Conservation (phyloP, 1,140 invertebrate species). For the Dendrolimus kikuchii region DNA sequence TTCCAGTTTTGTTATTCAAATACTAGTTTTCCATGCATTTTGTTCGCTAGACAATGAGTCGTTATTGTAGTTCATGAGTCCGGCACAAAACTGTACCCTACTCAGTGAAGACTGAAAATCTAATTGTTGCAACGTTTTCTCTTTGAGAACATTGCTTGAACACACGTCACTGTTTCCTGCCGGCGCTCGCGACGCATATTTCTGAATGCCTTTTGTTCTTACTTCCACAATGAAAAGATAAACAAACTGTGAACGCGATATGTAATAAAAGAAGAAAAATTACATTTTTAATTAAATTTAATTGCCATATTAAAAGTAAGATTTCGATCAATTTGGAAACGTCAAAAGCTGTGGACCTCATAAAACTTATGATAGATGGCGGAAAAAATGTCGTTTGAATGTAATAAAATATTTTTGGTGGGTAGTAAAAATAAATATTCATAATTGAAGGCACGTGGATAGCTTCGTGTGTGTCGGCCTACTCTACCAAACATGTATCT, state of each 20-base stretch:
- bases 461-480: slow-evolving; percentile 24
- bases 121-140: slow-evolving; percentile 49
- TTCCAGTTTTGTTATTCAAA: slow-evolving; percentile 16
- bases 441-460: slow-evolving; percentile 32
- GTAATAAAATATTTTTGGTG: not conserved
- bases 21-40: slow-evolving; percentile 29
- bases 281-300: not conserved
- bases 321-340: too few species aligned
- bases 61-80: slow-evolving; percentile 24
- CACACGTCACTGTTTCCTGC: slow-evolving; percentile 53
- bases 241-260: slow-evolving; percentile 15
- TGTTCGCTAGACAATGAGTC: slow-evolving; percentile 36
- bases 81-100: slow-evolving; percentile 49
- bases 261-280: slow-evolving; percentile 9
- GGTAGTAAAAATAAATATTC: slow-evolving; percentile 17
- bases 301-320: too few species aligned
- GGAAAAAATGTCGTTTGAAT: not conserved
- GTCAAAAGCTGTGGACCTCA: too few species aligned
- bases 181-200: slow-evolving; percentile 37
- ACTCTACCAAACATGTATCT: slow-evolving; percentile 25
- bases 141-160: slow-evolving; percentile 53
- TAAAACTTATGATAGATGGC: not conserved
- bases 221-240: slow-evolving; percentile 34
- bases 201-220: slow-evolving; percentile 67
- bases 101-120: slow-evolving; percentile 43